Conservation (phyloP, 2,113 vertebrate species). For the Henicopernis longicauda region DNA sequence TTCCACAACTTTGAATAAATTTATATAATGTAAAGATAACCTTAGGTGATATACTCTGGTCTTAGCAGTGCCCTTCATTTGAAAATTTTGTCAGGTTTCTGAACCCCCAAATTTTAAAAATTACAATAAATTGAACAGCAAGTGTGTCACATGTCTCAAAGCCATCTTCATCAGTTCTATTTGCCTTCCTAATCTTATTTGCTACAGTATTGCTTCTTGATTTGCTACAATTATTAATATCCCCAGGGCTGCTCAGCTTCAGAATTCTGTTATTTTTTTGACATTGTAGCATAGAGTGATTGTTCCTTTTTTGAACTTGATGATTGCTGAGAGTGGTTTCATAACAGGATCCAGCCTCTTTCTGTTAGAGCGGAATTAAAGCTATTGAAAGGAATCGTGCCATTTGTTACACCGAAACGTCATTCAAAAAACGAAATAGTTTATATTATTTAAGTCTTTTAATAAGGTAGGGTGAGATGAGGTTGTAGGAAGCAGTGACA, state of each 20-base stretch:
- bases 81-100: not conserved
- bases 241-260: not conserved
- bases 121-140: not conserved
- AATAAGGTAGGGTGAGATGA: not conserved
- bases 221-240: not conserved
- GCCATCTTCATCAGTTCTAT: not conserved
- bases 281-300: fast-evolving
- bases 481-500: fast-evolving
- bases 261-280: not conserved
- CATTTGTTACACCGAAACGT: not conserved
- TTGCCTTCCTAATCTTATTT: not conserved
- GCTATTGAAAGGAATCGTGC: not conserved
- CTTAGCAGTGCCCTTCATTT: not conserved
- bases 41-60: not conserved
- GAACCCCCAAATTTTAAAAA: not conserved
- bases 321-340: not conserved
- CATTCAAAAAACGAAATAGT: not conserved
- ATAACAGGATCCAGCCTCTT: not conserved
- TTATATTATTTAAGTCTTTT: not conserved
- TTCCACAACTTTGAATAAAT: not conserved
- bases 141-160: not conserved
- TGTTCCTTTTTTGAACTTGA: not conserved
- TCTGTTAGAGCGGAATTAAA: not conserved
- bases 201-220: not conserved
- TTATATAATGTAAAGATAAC: not conserved